phyloP scores from a whole-genome alignment of 2,113 vertebrate species.

The Carassius gibelio region DNA sequence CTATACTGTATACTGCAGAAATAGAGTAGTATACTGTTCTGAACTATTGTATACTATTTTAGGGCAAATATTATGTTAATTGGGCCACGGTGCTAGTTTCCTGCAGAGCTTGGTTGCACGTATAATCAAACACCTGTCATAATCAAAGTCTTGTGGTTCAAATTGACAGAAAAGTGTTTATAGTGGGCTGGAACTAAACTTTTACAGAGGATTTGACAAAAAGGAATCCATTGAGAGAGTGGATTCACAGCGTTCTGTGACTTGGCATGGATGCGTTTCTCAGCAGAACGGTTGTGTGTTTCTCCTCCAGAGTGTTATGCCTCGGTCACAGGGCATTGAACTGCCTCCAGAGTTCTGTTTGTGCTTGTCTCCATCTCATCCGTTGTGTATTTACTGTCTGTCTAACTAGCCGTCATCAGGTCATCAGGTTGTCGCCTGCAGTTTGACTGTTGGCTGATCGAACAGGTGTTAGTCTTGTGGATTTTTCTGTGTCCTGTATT shows the following conservation, averaged over 20 bases:
- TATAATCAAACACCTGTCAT: conserved; percentile 24
- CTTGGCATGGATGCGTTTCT: background rate
- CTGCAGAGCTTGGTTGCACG: background rate
- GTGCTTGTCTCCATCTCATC: background rate
- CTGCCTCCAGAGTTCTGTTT: background rate
- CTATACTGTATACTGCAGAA: background rate
- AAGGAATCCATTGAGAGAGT: background rate
- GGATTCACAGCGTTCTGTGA: background rate
- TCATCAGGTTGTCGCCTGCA: conserved; percentile 66
- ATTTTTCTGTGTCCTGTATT: conserved; percentile 63
- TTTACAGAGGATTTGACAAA: background rate
- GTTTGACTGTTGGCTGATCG: conserved; percentile 63
- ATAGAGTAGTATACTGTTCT: background rate
- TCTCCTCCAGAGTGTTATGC: background rate
- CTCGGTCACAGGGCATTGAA: background rate
- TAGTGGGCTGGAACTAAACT: background rate
- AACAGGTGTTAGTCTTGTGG: conserved; percentile 57
- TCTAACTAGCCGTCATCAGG: conserved; percentile 56
- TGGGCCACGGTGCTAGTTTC: background rate
- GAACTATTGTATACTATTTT: background rate
- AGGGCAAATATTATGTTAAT: background rate
- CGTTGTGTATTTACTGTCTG: conserved; percentile 43
- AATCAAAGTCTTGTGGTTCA: conserved; percentile 13
- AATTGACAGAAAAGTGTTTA: background rate
- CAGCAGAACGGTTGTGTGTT: background rate